phyloP scores from a whole-genome alignment of 2,797 vertebrate genomes.

The Sebastes vulpes region DNA sequence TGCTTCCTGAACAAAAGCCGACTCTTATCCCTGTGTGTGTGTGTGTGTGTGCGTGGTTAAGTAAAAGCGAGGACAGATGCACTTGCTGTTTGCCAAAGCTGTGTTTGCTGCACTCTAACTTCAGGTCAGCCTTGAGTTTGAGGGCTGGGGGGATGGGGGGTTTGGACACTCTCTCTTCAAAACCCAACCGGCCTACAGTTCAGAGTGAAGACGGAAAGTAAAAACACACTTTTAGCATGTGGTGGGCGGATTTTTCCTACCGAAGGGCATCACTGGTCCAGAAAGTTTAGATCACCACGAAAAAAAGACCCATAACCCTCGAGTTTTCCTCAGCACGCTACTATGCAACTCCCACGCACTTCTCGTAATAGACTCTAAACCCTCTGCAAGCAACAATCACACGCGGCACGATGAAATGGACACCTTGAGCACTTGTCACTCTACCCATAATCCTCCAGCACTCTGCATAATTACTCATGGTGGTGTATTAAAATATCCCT shows the following conservation, averaged over 20 bases:
- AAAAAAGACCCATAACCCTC: not conserved
- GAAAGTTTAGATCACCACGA: conserved; percentile 14
- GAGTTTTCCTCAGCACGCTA: conserved; percentile 37
- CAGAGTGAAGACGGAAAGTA: not conserved
- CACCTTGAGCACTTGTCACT: conserved; percentile 33
- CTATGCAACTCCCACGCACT: conserved; percentile 45
- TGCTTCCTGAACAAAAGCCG: conserved; percentile 73
- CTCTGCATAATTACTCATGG: conserved; percentile 13
- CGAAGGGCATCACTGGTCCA: not conserved
- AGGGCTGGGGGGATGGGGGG: not conserved
- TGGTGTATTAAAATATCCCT: conserved; percentile 21
- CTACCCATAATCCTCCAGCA: conserved; percentile 51
- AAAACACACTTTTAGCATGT: conserved; percentile 26
- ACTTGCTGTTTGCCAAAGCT: conserved; percentile 59
- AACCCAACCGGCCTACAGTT: conserved; percentile 1
- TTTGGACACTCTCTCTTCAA: not conserved
- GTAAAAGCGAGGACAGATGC: conserved; percentile 72
- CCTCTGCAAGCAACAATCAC: conserved; percentile 23
- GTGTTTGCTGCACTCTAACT: conserved; percentile 50
- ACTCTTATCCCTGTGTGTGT: conserved; percentile 24
- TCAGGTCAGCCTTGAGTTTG: conserved; percentile 57
- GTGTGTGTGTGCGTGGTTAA: conserved; percentile 45
- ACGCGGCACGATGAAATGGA: conserved; percentile 28
- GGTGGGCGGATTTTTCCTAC: conserved; percentile 8
- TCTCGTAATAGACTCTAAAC: conserved; percentile 21